Base-by-base conservation (phyloP, 1,140 invertebrate genomes). In the Cryptotermes secundus region DNA sequence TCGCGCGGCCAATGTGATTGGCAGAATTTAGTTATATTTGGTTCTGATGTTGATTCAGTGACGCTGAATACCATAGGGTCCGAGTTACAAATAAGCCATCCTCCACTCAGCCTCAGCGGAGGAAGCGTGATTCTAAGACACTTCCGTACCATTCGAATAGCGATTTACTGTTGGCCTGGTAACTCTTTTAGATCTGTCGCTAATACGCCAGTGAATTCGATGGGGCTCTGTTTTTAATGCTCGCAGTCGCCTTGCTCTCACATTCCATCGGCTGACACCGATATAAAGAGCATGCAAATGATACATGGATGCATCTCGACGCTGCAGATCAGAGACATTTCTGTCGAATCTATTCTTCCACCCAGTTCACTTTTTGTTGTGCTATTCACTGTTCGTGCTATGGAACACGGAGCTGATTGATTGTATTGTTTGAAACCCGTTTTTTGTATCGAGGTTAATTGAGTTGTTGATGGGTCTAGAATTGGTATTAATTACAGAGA, bases 401-500 rank as follows among this genome's bases (percentile, higher is more conserved):
- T 31, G 26, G 26, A 31, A 72, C 59, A 72, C 26, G 19, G 26
- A 72, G n/a, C 31, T 72, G 59, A 72, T 72, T 72, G 59, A 72
- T 72, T 72, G 59, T 72, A 72, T 72, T 72, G 59, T n/a, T 72
- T 72, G 59, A 72, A 72, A 72, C 2, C 31, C 59, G 59, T 31
- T 72, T 72, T 72, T 72, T 72, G n/a, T 2, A 1, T n/a, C 59
- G 26, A 72, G 59, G 0, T 72, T 72, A 72, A 72, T 72, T 72
- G 59, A 26, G 3, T 72, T 26, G 59, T 31, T 72, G 59, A 72
- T 72, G n/a, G 59, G 14, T 72, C 31, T 72, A 26, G 59, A 72
- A 72, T 72, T 72, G 59, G 59, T 72, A 31, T 72, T 72, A 72
- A 72, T 72, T 72, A 72, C 26, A 26, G 9, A 72, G 59, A 72